Conservation (phyloP, 2,113 vertebrate genomes). For the Equus przewalskii region DNA sequence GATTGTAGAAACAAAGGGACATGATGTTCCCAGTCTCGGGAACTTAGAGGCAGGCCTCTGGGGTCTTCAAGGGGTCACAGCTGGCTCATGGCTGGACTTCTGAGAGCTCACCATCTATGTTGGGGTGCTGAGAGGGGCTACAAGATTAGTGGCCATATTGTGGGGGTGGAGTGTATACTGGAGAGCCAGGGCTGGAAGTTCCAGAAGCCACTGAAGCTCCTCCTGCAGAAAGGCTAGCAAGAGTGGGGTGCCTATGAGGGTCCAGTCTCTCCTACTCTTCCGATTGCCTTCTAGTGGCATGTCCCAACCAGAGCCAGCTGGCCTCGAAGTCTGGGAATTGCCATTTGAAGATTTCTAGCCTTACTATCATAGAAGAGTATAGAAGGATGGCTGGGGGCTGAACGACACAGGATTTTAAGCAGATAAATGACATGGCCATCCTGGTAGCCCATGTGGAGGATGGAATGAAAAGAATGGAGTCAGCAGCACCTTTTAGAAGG, state of each 20-base stretch:
- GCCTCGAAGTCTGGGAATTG: background rate
- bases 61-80: background rate
- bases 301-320: background rate
- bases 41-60: background rate
- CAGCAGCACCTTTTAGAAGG: background rate
- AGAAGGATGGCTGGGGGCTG: background rate
- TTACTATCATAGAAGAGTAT: background rate
- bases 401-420: background rate
- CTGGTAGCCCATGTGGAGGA: background rate
- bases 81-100: background rate
- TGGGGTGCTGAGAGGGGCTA: background rate
- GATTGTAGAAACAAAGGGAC: background rate
- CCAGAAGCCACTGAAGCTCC: background rate
- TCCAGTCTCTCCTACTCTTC: background rate
- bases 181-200: background rate
- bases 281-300: background rate
- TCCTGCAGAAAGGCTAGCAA: background rate
- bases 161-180: background rate
- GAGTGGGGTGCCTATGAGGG: no score
- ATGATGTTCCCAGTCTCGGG: background rate
- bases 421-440: background rate
- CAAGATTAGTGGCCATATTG: background rate
- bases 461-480: background rate
- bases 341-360: background rate
- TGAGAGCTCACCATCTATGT: background rate